Percentiles rank a stretch among this genome's conserved stretches.
Conservation (phyloP, 2,888 invertebrate genomes). For the Tachina lurida region DNA sequence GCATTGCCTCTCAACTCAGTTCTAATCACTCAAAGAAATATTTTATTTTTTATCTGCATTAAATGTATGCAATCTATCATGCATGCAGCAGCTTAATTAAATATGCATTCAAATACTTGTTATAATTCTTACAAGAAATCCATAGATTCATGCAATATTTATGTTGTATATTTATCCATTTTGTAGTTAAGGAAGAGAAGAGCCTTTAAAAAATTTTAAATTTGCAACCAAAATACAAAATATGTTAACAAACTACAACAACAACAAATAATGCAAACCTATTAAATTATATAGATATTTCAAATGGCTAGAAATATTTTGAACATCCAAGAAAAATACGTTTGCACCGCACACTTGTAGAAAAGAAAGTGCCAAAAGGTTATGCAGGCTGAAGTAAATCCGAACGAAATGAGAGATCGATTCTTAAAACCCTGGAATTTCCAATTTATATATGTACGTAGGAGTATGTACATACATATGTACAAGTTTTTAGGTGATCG, state of each 20-base stretch:
- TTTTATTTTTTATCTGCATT: constrained; percentile 9
- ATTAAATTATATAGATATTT: constrained; percentile 1
- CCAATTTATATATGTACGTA: too few relatives aligned
- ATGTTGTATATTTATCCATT: background rate
- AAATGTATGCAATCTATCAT: constrained; percentile 33
- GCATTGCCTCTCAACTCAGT: constrained; percentile 11
- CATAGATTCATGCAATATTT: constrained; percentile 1
- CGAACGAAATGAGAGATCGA: too few relatives aligned
- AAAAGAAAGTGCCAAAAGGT: background rate
- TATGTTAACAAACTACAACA: background rate
- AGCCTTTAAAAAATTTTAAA: background rate
- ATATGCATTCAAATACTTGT: background rate
- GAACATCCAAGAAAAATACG: background rate
- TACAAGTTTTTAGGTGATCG: too few relatives aligned
- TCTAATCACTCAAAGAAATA: constrained; percentile 38
- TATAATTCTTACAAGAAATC: constrained; percentile 13
- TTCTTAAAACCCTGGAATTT: too few relatives aligned
- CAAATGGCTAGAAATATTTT: constrained; percentile 27
- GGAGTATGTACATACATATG: too few relatives aligned
- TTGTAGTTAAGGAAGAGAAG: background rate
- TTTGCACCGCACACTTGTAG: constrained; percentile 24
- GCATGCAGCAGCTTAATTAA: constrained; percentile 24
- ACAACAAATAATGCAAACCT: background rate
- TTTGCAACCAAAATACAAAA: constrained; percentile 12
- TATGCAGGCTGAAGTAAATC: too few relatives aligned